Base-by-base conservation (phyloP, 1,140 invertebrate species). In the Pissodes strobi region DNA sequence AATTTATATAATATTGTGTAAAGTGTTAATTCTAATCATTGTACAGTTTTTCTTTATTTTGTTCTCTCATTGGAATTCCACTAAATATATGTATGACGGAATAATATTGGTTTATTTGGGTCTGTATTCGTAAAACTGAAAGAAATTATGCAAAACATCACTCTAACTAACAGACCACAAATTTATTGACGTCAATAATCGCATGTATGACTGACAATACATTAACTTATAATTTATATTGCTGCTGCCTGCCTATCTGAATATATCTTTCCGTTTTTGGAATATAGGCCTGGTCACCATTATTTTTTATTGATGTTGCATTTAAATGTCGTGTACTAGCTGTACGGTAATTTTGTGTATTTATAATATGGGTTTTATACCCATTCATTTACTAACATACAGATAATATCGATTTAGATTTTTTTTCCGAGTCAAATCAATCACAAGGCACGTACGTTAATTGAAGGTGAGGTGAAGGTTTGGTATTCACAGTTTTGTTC, bases 11-110 rank as follows among this genome's bases (percentile, higher is more conserved):
- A 58, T 65, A 65, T 52, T 65, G 63, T 69, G 66, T 72, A 72
- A 67, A 71, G 66, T 70, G 69, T 69, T 65, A 58, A 55, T 68
- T 72, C 56, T 69, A 68, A 69, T 71, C 68, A 73, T 72, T 73
- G 72, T 73, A 72, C 68, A 73, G 70, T 70, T 72, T 57, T 70
- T 68, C 57, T 64, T 66, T 68, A 65, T 39, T 52, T 43, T 52
- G 10, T 25, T 61, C n/a, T 22, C 46, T 46, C 45, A 51, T 51
- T 58, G 58, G 34, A 61, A 73, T 73, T 73, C 71, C 71, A 71
- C 67, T 61, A 56, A 55, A 57, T 66, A 63, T 69, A 66, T 53
- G 52, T 66, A 51, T 46, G 21, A 46, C 57, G 57, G 41, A 5
- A 27, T 27, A 5, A 27, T 27, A 27, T 27, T 3, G 25, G 3